phyloP scores from a whole-genome alignment of 2,113 vertebrate species.

The Callipepla squamata region DNA sequence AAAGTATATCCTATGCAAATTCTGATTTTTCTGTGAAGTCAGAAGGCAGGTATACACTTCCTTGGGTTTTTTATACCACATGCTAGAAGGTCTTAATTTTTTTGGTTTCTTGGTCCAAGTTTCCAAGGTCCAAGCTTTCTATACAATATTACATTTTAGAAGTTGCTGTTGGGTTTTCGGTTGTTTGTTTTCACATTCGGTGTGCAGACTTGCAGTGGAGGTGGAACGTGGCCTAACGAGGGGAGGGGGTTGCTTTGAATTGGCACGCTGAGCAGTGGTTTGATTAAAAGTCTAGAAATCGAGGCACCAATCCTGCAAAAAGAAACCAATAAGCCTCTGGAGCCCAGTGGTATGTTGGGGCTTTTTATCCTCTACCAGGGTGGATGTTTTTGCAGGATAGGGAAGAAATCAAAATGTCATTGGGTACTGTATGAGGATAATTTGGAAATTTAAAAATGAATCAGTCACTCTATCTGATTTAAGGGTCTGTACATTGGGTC shows the following conservation, averaged over 20 bases:
- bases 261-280: conserved; percentile 42
- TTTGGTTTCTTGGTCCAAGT: conserved; percentile 84
- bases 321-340: background rate
- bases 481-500: conserved; percentile 48
- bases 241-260: conserved; percentile 18
- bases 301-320: conserved; percentile 10
- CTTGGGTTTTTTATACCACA: conserved; percentile 79
- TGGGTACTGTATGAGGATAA: conserved; percentile 22
- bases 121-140: conserved; percentile 81
- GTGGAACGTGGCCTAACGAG: conserved; percentile 46
- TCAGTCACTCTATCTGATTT: conserved; percentile 45
- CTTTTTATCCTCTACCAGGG: background rate
- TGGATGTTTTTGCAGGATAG: conserved; percentile 33
- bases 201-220: conserved; percentile 59
- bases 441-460: conserved; percentile 8
- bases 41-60: conserved; percentile 86
- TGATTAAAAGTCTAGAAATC: conserved; percentile 1
- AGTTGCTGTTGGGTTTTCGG: conserved; percentile 40
- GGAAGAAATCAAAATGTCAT: background rate
- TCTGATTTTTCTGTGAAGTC: conserved; percentile 83
- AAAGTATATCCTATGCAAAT: conserved; percentile 97
- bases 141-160: conserved; percentile 65
- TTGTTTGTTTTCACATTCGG: conserved; percentile 59
- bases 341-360: background rate
- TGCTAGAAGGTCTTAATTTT: conserved; percentile 81